phyloP scores from a whole-genome alignment of 1,140 invertebrate genomes.

The Euura lappo region DNA sequence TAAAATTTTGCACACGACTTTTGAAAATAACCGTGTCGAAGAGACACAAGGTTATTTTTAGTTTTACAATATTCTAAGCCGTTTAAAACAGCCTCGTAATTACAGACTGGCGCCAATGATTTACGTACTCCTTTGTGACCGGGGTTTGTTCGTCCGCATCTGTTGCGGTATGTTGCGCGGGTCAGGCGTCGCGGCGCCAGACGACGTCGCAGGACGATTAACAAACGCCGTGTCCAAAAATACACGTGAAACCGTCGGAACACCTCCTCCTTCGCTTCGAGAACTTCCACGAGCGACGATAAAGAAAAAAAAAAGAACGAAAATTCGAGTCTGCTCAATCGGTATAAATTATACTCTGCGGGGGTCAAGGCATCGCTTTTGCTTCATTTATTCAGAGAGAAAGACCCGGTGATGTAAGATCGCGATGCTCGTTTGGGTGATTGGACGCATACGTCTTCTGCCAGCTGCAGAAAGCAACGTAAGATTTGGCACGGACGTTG shows the following conservation, averaged over 20 bases:
- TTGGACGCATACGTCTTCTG: background rate
- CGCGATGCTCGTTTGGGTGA: background rate
- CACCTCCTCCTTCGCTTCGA: no score
- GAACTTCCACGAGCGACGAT: no score
- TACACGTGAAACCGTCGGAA: background rate
- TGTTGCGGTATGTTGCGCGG: conserved; percentile 31
- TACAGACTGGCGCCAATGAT: background rate
- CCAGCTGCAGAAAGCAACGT: background rate
- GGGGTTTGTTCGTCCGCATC: conserved; percentile 10
- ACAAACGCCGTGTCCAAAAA: background rate
- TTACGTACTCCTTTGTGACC: background rate
- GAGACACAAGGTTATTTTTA: background rate
- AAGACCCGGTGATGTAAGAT: no score
- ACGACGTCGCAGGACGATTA: conserved; percentile 3
- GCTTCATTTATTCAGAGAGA: no score
- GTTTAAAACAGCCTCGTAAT: background rate
- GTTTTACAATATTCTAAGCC: background rate
- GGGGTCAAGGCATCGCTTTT: no score
- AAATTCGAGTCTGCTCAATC: no score
- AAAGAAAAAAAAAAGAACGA: no score
- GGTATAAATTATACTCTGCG: no score
- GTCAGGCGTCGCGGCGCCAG: conserved; percentile 33
- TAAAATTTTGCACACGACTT: conserved; percentile 5
- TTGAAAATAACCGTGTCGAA: background rate
- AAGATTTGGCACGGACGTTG: background rate